A percentile compares a stretch with the other conserved stretches of the same genome.
Evolutionary conservation across 2,888 invertebrate species (phyloP).

Genomic region (Octodonta nipae): DNA sequence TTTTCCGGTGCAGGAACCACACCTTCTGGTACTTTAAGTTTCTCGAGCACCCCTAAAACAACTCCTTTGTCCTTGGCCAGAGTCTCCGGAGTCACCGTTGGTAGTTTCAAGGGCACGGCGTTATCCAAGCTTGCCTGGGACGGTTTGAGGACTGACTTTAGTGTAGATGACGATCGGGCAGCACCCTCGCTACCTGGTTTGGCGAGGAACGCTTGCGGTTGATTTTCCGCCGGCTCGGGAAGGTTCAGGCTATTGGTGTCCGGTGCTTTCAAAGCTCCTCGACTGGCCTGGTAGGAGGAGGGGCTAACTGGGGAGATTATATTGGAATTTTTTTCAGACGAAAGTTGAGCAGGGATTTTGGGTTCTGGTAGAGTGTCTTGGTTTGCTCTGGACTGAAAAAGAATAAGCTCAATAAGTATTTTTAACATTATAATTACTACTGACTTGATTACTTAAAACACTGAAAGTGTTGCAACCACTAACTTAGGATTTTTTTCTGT

Average conservation of each 20-base stretch:
- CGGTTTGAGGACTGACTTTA: constrained; percentile 18
- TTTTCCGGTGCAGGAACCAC: constrained; percentile 22
- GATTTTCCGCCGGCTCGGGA: constrained; percentile 7
- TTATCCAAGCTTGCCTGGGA: constrained; percentile 24
- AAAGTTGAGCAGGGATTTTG: too few species aligned
- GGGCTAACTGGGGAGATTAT: too few species aligned
- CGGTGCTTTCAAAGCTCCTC: too few species aligned
- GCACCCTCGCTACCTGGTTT: constrained; percentile 15
- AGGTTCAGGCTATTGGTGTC: too few species aligned
- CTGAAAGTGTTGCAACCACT: too few species aligned
- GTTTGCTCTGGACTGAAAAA: too few species aligned
- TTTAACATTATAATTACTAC: too few species aligned
- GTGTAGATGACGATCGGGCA: constrained; percentile 12
- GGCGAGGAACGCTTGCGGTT: constrained; percentile 17
- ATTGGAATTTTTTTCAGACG: too few species aligned
- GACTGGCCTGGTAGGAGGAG: too few species aligned
- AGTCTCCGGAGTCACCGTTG: constrained; percentile 27
- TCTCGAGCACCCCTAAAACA: constrained; percentile 6
- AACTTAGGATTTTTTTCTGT: too few species aligned
- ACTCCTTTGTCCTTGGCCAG: constrained; percentile 13
- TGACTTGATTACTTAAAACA: too few species aligned
- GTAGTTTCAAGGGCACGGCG: constrained; percentile 25
- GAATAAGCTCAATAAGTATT: too few species aligned
- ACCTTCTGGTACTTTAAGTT: constrained; percentile 22
- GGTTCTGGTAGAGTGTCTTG: constrained; percentile 16